These are phyloP conservation scores for Tanypteryx hageni DNA, from an alignment of 2,888 invertebrate species.

Conservation along the genomic window DNA sequence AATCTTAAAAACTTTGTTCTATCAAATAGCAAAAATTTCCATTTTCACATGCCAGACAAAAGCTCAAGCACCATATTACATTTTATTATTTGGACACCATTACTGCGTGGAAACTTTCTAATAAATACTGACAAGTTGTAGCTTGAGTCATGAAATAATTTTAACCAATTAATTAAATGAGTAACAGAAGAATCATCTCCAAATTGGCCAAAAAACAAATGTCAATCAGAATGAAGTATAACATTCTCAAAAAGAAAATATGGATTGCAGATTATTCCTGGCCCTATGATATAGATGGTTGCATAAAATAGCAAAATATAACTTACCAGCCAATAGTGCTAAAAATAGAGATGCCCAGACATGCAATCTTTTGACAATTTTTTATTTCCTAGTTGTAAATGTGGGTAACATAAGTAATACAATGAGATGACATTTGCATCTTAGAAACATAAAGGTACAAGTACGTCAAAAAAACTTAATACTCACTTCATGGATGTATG, in stretches of 20 bases:
- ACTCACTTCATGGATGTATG: no score
- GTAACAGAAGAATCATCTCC: background rate
- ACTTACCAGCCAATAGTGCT: constrained; percentile 52
- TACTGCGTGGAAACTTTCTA: no score
- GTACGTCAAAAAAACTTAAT: no score
- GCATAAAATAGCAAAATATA: constrained; percentile 44
- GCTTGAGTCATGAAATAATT: no score
- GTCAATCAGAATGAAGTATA: no score
- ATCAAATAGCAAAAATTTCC: background rate
- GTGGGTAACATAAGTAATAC: no score
- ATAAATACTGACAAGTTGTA: no score
- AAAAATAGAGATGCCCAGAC: constrained; percentile 55
- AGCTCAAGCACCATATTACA: constrained; percentile 40
- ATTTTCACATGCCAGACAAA: background rate
- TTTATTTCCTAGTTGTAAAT: no score
- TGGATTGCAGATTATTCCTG: constrained; percentile 59
- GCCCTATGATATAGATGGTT: constrained; percentile 30
- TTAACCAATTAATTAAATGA: no score
- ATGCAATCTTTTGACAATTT: background rate
- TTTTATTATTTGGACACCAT: background rate
- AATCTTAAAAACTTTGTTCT: background rate
- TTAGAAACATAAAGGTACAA: no score
- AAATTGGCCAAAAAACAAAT: constrained; percentile 9
- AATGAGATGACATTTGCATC: no score
- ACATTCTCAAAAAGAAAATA: background rate